These are phyloP conservation scores for Apotomis betuletana DNA, from an alignment of 2,888 invertebrate genomes.

Conservation along the genomic window DNA sequence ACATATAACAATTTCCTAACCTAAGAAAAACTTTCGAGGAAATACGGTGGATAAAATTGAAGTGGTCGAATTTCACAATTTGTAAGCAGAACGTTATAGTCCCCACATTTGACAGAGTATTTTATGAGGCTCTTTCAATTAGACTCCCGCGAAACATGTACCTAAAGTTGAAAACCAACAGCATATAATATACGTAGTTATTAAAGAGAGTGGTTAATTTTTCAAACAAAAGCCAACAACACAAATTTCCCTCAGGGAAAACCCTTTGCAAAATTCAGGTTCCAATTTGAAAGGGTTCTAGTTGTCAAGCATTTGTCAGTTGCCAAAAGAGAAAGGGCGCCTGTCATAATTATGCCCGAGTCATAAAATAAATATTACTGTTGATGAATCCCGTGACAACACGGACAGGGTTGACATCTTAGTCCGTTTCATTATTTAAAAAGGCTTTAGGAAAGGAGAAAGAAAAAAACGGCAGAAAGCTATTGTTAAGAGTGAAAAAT, in stretches of 20 bases:
- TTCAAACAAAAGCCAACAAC: constrained; percentile 4
- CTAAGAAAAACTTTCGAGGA: too few relatives aligned
- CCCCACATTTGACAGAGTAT: too few relatives aligned
- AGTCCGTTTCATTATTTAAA: constrained; percentile 4
- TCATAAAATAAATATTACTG: constrained; percentile 7
- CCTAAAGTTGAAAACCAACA: background rate
- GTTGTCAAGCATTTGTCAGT: background rate
- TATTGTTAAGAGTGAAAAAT: background rate
- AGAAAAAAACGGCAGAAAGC: background rate
- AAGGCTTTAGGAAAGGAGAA: background rate
- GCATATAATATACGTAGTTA: constrained; percentile 1
- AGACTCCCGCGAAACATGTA: background rate
- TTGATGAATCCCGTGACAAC: background rate
- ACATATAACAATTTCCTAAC: too few relatives aligned
- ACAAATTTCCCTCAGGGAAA: constrained; percentile 8
- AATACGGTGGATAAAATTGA: too few relatives aligned
- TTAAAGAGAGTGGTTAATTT: constrained; percentile 27
- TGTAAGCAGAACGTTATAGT: too few relatives aligned
- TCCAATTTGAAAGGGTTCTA: background rate
- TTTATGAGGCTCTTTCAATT: too few relatives aligned
- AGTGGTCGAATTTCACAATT: too few relatives aligned
- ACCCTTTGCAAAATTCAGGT: constrained; percentile 18
- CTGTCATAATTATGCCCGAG: constrained; percentile 13
- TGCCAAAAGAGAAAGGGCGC: constrained; percentile 1
- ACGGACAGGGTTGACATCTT: constrained; percentile 7